Base-by-base conservation (phyloP, 1,140 invertebrate genomes). In the Heliconius congener region DNA sequence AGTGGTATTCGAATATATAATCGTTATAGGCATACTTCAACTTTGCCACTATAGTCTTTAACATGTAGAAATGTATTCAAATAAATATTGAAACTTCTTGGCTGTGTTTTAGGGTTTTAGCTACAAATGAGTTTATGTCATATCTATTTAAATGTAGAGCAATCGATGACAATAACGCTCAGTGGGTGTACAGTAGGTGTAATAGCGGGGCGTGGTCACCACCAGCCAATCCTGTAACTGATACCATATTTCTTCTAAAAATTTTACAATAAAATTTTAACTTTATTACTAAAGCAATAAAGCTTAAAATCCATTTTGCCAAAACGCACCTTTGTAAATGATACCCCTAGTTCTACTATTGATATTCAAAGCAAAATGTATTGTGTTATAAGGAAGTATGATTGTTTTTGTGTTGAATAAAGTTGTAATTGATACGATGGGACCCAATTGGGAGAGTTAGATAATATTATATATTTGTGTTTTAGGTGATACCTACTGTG, bases 141-240 rank as follows among this genome's bases (percentile, higher is more conserved):
- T 19, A 39, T 27, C 27, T 66, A 66, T 66, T 66, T 0, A 72
- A 72, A 72, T 72, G 37, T 72, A 72, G 37, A 72, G 71, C 18
- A 42, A 72, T 37, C 19, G 19, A 73, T 23, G 77, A 73, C 77
- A 73, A 46, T 74, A 78, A 37, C 76, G n/a, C 66, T 72, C 46
- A n/a, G 76, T 77, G 46, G 76, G 76, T 50, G 71, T 76, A 79
- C 70, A 79, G 79, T 80, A 90, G 88, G 87, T 90, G 86, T 86
- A 80, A 82, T 90, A 88, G 73, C 84, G 84, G 89, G 91, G 92
- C 91, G 91, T 89, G 88, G 89, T 89, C 86, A 81, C 37, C 83
- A 78, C 72, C 85, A 88, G 91, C 92, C 92, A 94, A 94, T 94
- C 92, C 86, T 92, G 92, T 93, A 94, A 94, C 84, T 89, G 92